Evolutionary conservation across 2,797 vertebrate species (phyloP), one percentile per base, ranked within the genome.

Genomic region (Tokudaia muenninki): DNA sequence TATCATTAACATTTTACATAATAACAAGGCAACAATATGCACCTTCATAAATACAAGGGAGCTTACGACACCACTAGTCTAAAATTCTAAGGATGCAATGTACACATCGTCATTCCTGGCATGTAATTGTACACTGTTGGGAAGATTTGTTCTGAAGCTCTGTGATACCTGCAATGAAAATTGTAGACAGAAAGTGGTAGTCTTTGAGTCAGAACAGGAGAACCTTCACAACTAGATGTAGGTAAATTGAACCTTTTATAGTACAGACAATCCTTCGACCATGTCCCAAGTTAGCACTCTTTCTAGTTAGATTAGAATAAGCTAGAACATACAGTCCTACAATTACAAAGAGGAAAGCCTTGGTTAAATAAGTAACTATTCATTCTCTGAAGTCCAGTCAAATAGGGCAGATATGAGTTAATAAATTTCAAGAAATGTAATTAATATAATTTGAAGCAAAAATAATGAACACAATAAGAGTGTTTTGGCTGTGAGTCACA

Each of bases 401-500:
- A 59, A 91, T 70, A 75, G 31, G 37, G 37, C 13, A 90, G 37
- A 67, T 47, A 44, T 80, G 61, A 86, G 88, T 63, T 74, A 41
- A 96, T 67, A 5, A 67, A 88, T 79, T 92, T 92, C 47, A 74
- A 93, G 84, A 81, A 82, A 3, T 3, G 16, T 61, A 90, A 78
- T 88, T 84, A 87, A 26, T 37, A 63, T 61, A 80, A 44, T 61
- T 70, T 52, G 41, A 93, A 90, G 11, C 29, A 90, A 52, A 89
- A 94, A 70, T 88, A 79, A n/a, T 19, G 13, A 78, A 41, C 6
- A 82, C 1, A 50, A 61, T 83, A 82, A 78, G 44, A 91, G 4
- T 29, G 52, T 75, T 94, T 97, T 94, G 7, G 7, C 92, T 95
- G 72, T 91, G 61, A 89, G 57, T 91, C 14, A 74, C 1, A 86